phyloP scores from a whole-genome alignment of 2,888 invertebrate species.

The Aleiodes leptofemur region DNA sequence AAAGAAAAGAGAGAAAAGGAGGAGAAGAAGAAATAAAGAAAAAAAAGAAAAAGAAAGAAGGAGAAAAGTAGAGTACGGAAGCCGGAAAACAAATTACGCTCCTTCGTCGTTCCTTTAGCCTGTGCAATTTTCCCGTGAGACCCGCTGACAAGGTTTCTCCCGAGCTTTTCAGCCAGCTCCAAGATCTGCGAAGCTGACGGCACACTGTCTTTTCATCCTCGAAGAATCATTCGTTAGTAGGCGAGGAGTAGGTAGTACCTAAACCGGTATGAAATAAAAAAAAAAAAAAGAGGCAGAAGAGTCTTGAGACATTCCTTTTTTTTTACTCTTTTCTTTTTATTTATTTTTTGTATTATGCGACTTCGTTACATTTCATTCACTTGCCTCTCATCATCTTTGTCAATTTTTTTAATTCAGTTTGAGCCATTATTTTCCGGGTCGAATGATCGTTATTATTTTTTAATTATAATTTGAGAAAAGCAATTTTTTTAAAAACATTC shows the following conservation, averaged over 20 bases:
- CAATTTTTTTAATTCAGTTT: neutral
- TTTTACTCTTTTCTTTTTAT: neutral
- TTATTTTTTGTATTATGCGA: slow-evolving; percentile 6
- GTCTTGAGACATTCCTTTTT: slow-evolving; percentile 2
- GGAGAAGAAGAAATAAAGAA: slow-evolving; percentile 39
- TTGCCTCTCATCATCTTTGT: slow-evolving; percentile 22
- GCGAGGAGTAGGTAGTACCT: slow-evolving; percentile 31
- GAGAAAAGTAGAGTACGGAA: slow-evolving; percentile 53
- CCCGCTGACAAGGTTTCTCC: slow-evolving; percentile 62
- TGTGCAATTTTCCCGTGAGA: slow-evolving; percentile 65
- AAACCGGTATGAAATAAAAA: slow-evolving; percentile 23
- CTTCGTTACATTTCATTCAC: slow-evolving; percentile 32
- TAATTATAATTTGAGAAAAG: neutral
- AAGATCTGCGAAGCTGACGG: slow-evolving; percentile 60
- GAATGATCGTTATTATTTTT: neutral
- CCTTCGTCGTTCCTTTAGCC: slow-evolving; percentile 57
- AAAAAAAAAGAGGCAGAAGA: slow-evolving; percentile 4
- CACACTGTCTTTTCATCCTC: slow-evolving; percentile 66
- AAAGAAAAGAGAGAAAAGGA: slow-evolving; percentile 35
- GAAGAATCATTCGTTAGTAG: slow-evolving; percentile 69
- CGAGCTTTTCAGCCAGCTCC: slow-evolving; percentile 59
- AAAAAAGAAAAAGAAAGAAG: slow-evolving; percentile 31
- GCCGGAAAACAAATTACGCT: slow-evolving; percentile 67
- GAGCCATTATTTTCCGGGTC: neutral
- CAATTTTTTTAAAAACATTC: too few relatives aligned